A percentile compares a stretch with the other conserved stretches of the same genome.
Conservation (phyloP, 2,797 vertebrate genomes). For the Cephalopachus bancanus region DNA sequence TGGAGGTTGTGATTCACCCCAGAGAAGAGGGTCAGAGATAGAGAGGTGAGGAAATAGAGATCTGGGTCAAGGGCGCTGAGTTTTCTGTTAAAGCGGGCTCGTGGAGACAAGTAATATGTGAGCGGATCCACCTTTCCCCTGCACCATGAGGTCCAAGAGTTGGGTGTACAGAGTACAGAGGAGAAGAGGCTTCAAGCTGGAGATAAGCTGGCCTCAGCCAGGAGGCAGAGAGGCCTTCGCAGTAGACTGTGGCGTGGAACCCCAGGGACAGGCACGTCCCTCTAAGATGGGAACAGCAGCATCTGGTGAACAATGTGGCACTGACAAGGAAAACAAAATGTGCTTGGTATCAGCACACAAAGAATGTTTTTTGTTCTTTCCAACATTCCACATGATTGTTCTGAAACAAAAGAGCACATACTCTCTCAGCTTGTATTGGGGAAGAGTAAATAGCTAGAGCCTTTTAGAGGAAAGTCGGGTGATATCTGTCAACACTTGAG, state of each 20-base stretch:
- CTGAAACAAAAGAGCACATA: not conserved
- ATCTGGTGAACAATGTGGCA: not conserved
- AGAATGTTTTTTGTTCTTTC: not conserved
- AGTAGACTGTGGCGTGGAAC: not conserved
- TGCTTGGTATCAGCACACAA: constrained; percentile 45
- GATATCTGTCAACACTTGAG: not conserved
- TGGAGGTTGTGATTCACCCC: not conserved
- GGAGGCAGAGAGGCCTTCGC: not conserved
- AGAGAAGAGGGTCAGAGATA: not conserved
- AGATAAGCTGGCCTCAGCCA: not conserved
- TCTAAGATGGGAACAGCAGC: not conserved
- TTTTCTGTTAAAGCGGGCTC: not conserved
- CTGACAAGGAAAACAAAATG: not conserved
- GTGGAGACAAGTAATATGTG: not conserved
- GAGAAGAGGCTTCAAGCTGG: not conserved
- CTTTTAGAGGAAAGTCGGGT: not conserved
- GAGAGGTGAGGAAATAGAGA: not conserved
- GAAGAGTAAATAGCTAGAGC: not conserved
- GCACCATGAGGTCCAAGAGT: not conserved
- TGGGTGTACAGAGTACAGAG: not conserved
- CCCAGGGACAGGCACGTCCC: not conserved
- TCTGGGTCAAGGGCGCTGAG: not conserved
- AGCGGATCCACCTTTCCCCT: not conserved
- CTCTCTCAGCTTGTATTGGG: not conserved
- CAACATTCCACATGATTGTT: not conserved